Conservation (phyloP, 2,113 vertebrate genomes). For the Cairina moschata region DNA sequence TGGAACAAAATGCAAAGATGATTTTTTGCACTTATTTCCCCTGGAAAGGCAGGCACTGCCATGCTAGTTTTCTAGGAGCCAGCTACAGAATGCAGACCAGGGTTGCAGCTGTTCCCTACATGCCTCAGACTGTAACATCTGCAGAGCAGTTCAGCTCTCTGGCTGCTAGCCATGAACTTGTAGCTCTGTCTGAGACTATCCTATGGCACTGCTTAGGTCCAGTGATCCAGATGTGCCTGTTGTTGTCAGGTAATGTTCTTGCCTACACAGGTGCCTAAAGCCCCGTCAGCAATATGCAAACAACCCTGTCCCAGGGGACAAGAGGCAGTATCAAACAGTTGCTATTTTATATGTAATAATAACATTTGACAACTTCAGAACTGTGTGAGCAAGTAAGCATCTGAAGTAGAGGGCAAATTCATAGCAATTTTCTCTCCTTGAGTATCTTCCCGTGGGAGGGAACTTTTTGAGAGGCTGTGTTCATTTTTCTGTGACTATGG, state of each 20-base stretch:
- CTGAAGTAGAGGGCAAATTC: constrained; percentile 70
- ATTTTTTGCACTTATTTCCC: not conserved
- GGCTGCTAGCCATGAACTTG: not conserved
- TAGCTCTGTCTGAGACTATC: not conserved
- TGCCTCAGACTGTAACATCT: not conserved
- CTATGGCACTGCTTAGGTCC: not conserved
- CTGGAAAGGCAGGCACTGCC: not conserved
- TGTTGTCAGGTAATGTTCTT: not conserved
- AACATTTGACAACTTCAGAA: constrained; percentile 63
- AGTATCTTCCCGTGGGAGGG: constrained; percentile 60
- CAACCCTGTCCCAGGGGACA: constrained; percentile 21
- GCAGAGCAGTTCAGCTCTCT: not conserved
- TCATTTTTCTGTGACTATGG: constrained; percentile 45
- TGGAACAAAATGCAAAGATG: not conserved
- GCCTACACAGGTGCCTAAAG: not conserved
- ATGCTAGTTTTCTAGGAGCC: not conserved
- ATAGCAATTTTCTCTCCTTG: constrained; percentile 71
- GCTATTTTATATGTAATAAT: constrained; percentile 62
- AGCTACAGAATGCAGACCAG: not conserved
- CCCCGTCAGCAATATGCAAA: constrained; percentile 8
- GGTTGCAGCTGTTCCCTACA: not conserved
- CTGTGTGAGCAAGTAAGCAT: constrained; percentile 35
- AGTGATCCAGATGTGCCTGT: not conserved
- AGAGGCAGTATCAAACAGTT: constrained; percentile 56
- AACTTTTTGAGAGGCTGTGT: constrained; percentile 66